A percentile compares a stretch with the other conserved stretches of the same genome.
These are phyloP conservation scores for Aplodontia rufa DNA, from an alignment of 2,113 vertebrate species.

Conservation along the genomic window DNA sequence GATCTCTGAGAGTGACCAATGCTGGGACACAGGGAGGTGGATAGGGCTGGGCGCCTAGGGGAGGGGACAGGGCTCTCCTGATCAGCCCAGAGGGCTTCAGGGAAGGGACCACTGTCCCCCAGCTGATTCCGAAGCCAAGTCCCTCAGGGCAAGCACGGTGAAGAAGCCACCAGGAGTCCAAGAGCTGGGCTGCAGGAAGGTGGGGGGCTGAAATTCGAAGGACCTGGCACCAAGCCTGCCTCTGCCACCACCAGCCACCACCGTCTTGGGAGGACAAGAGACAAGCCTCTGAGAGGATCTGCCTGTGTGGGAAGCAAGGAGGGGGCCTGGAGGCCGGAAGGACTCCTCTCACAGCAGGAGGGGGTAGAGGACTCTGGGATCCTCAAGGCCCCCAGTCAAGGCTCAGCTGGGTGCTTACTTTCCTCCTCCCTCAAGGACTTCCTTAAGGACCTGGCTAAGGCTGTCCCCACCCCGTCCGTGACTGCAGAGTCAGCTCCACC, in stretches of 20 bases:
- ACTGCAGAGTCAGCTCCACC: neutral
- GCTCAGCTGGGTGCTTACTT: neutral
- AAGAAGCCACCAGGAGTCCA: no score
- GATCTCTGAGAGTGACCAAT: neutral
- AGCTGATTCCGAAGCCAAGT: no score
- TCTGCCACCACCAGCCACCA: neutral
- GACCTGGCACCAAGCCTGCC: neutral
- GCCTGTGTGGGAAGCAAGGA: neutral
- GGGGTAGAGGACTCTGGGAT: neutral
- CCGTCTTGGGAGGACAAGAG: neutral
- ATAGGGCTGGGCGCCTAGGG: neutral
- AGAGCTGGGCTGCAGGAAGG: neutral
- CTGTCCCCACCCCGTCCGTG: no score
- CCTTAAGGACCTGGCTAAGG: neutral
- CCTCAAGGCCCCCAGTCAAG: neutral
- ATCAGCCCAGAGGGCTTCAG: neutral
- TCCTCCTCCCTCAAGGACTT: neutral
- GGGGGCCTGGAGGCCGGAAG: neutral
- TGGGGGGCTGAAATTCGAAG: no score
- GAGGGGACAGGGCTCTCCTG: no score
- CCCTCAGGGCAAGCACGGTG: no score
- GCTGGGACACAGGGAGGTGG: no score
- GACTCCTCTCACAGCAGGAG: neutral
- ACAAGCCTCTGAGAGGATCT: neutral
- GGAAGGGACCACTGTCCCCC: neutral